These are phyloP conservation scores for Glaucomys volans DNA, from an alignment of 2,113 vertebrate species.

Conservation along the genomic window DNA sequence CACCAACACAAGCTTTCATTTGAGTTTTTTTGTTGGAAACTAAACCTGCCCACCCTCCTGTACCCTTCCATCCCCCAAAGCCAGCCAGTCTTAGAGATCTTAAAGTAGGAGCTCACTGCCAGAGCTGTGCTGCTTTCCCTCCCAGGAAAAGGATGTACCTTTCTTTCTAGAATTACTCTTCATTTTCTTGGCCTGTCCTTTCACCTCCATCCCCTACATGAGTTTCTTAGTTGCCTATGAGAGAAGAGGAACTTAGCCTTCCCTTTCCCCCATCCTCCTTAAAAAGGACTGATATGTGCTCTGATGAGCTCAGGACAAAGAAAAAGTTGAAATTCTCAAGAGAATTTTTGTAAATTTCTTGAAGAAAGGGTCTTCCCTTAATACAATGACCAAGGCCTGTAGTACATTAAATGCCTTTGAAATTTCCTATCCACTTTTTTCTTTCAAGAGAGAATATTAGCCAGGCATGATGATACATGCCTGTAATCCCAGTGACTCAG, in stretches of 20 bases:
- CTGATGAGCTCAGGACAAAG: neutral
- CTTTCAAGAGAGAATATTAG: constrained; percentile 24
- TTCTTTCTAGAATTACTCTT: constrained; percentile 15
- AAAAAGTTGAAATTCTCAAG: neutral
- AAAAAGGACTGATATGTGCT: neutral
- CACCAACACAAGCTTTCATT: constrained; percentile 53
- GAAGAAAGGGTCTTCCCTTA: neutral
- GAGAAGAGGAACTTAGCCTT: neutral
- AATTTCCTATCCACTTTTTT: neutral
- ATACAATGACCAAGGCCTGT: neutral
- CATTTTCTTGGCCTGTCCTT: neutral
- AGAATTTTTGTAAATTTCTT: constrained; percentile 19
- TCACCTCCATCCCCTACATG: neutral
- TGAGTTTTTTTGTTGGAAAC: constrained; percentile 54
- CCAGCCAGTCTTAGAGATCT: neutral
- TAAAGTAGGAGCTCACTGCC: neutral
- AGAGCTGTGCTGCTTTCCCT: neutral
- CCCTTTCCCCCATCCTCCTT: neutral
- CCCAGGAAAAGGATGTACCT: neutral
- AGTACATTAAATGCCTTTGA: constrained; percentile 51
- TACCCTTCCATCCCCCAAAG: neutral
- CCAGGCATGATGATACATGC: too few relatives aligned
- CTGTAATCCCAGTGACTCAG: too few relatives aligned
- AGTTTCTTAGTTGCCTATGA: neutral
- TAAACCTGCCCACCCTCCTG: neutral